phyloP scores from a whole-genome alignment of 2,888 invertebrate species.

The Drosophila gaucha region DNA sequence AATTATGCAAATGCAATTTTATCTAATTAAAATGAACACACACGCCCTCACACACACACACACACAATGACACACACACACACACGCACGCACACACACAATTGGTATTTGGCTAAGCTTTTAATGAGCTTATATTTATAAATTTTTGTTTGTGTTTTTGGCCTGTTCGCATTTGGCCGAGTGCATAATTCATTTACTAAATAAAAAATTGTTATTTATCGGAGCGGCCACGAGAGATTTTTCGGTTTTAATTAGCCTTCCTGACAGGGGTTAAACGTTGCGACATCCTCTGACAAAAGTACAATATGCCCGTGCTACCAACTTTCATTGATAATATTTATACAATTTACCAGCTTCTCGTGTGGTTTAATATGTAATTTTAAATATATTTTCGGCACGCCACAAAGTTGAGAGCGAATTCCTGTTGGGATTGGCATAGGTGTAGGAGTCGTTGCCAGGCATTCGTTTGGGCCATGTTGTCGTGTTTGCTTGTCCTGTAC shows the following conservation, averaged over 20 bases:
- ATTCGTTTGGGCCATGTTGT: conserved; percentile 1
- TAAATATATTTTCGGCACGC: conserved; percentile 39
- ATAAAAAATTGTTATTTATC: conserved; percentile 9
- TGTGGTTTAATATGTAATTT: conserved; percentile 6
- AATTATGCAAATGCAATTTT: conserved; percentile 77
- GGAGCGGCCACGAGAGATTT: conserved; percentile 11
- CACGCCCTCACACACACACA: conserved; percentile 15
- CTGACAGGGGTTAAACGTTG: conserved; percentile 62
- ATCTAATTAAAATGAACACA: conserved; percentile 75
- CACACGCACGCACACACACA: neutral
- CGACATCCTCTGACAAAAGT: conserved; percentile 19
- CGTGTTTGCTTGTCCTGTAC: conserved; percentile 28
- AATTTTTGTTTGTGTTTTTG: conserved; percentile 23
- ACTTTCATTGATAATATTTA: conserved; percentile 27
- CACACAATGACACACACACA: neutral
- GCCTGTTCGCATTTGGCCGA: conserved; percentile 22
- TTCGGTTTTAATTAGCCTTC: conserved; percentile 68
- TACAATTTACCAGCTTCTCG: conserved; percentile 24
- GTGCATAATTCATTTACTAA: conserved; percentile 34
- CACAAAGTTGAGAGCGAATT: conserved; percentile 30
- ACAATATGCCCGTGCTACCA: neutral
- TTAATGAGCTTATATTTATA: conserved; percentile 78
- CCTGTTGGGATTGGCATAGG: neutral
- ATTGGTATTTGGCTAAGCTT: conserved; percentile 56
- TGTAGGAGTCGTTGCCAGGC: conserved; percentile 29